Percentiles rank a stretch among this genome's conserved stretches.
Evolutionary conservation across 2,797 vertebrate species (phyloP).

Genomic region (Enteromius anoplus): DNA sequence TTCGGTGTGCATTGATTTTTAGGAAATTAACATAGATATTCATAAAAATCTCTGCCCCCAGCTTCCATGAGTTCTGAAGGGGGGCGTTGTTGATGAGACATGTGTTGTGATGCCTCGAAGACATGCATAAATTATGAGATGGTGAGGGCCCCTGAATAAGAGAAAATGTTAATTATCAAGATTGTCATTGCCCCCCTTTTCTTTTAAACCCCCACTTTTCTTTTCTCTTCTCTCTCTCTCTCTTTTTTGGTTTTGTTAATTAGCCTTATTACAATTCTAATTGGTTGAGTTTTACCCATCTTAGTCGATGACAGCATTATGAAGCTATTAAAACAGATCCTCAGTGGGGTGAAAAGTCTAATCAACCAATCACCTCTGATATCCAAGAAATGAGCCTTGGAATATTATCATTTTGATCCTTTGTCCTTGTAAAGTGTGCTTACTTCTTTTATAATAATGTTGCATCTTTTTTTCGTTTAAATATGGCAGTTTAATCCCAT

Average conservation of each 20-base stretch:
- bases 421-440: slow-evolving; percentile 70
- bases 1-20: slow-evolving; percentile 40
- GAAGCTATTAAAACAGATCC: slow-evolving; percentile 80
- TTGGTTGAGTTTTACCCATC: slow-evolving; percentile 90
- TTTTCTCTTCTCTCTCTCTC: slow-evolving; percentile 73
- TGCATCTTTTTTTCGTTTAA: slow-evolving; percentile 28
- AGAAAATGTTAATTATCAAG: slow-evolving; percentile 90
- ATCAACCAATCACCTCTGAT: slow-evolving; percentile 82
- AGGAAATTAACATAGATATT: slow-evolving; percentile 36
- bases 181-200: slow-evolving; percentile 83
- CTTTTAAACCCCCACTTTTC: slow-evolving; percentile 83
- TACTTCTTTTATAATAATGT: slow-evolving; percentile 39
- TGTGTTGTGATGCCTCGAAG: slow-evolving; percentile 63
- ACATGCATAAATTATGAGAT: slow-evolving; percentile 83
- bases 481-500: slow-evolving; percentile 3
- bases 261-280: slow-evolving; percentile 96
- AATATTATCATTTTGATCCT: slow-evolving; percentile 76
- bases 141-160: slow-evolving; percentile 83
- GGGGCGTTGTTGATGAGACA: slow-evolving; percentile 26
- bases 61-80: slow-evolving; percentile 34
- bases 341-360: slow-evolving; percentile 71
- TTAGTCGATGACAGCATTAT: slow-evolving; percentile 77
- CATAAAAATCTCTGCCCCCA: slow-evolving; percentile 1
- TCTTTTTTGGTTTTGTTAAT: slow-evolving; percentile 89
- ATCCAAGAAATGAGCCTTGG: slow-evolving; percentile 76